These are phyloP conservation scores for Trematomus loennbergii DNA, from an alignment of 2,113 vertebrate genomes.

Conservation along the genomic window DNA sequence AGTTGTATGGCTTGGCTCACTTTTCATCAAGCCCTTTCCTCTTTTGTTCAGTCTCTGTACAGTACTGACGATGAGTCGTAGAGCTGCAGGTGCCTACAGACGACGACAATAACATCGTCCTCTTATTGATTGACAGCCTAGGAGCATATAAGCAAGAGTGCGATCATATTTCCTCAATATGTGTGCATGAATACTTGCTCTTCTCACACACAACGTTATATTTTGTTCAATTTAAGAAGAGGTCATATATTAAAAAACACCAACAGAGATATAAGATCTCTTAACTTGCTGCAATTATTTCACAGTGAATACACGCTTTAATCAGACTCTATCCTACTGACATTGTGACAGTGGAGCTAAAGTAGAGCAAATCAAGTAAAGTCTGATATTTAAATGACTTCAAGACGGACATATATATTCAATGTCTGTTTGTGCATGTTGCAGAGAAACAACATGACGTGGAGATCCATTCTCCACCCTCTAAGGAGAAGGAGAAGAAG, in stretches of 20 bases:
- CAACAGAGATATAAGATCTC: not conserved
- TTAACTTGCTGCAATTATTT: too few species aligned
- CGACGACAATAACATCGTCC: too few species aligned
- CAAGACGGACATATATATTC: not conserved
- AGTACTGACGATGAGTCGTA: too few species aligned
- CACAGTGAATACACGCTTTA: not conserved
- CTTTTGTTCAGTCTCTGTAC: too few species aligned
- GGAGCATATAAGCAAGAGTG: not conserved
- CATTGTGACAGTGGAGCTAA: not conserved
- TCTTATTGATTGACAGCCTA: not conserved
- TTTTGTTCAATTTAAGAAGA: not conserved
- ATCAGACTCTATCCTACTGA: not conserved
- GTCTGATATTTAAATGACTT: not conserved
- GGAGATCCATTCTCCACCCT: slow-evolving; percentile 84
- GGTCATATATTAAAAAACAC: not conserved
- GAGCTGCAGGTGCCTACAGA: too few species aligned
- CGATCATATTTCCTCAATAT: not conserved
- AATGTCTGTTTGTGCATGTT: slow-evolving; percentile 24
- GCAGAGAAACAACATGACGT: slow-evolving; percentile 93
- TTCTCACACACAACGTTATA: not conserved
- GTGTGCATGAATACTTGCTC: not conserved
- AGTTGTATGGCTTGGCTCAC: too few species aligned
- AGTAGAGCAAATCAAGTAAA: not conserved
- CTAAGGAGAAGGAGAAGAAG: slow-evolving; percentile 88
- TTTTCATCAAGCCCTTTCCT: too few species aligned